A percentile compares a stretch with the other conserved stretches of the same genome.
Evolutionary conservation across 2,797 vertebrate genomes (phyloP).

Genomic region (Alosa sapidissima): DNA sequence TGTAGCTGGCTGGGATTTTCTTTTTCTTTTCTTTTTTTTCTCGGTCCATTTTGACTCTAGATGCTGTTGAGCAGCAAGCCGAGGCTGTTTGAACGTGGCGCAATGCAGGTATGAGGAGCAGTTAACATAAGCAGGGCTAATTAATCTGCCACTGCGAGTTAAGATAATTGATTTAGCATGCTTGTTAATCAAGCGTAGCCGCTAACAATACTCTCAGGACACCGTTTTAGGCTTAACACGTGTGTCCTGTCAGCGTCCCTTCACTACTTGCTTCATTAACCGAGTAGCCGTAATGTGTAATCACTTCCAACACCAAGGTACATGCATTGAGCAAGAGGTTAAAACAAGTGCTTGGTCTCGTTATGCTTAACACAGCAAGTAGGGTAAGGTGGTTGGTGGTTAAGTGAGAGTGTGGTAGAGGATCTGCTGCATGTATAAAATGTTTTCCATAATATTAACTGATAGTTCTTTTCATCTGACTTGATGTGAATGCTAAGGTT

Average conservation of each 20-base stretch:
- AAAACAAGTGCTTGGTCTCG: constrained; percentile 41
- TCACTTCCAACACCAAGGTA: constrained; percentile 45
- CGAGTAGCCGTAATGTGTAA: constrained; percentile 46
- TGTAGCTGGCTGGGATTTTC: background rate
- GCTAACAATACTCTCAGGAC: constrained; percentile 65
- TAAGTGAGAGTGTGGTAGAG: background rate
- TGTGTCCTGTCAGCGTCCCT: constrained; percentile 58
- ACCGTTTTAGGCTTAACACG: constrained; percentile 59
- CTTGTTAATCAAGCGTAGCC: constrained; percentile 75
- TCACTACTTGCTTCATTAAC: constrained; percentile 61
- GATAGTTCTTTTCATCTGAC: background rate
- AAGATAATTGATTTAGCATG: constrained; percentile 74
- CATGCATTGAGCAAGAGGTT: constrained; percentile 34
- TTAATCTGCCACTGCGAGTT: constrained; percentile 61
- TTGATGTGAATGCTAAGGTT: background rate
- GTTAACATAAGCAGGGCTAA: constrained; percentile 62
- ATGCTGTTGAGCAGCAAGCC: background rate
- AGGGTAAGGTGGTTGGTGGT: background rate
- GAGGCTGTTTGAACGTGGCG: constrained; percentile 51
- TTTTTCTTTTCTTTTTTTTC: background rate
- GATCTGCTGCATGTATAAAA: background rate
- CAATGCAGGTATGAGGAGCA: constrained; percentile 67
- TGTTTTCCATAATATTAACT: background rate
- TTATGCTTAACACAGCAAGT: constrained; percentile 30
- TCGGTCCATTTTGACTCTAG: background rate